These are phyloP conservation scores for Notarius lentiginosus DNA, from an alignment of 2,113 vertebrate species.

Conservation along the genomic window DNA sequence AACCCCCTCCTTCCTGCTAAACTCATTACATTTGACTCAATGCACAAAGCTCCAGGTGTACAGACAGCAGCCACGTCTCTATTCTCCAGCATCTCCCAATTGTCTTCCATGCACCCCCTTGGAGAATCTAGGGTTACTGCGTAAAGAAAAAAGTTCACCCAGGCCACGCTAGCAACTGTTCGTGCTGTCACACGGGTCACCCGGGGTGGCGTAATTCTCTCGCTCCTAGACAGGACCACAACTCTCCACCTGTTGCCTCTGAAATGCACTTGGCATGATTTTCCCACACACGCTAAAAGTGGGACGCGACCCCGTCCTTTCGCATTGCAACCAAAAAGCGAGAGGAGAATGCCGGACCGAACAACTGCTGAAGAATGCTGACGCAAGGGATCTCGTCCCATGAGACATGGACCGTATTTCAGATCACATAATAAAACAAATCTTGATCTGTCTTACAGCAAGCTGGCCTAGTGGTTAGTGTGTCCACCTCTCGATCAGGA, in stretches of 20 bases:
- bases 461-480: too few species aligned
- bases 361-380: constrained; percentile 38
- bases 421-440: not conserved
- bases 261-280: constrained; percentile 42
- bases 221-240: constrained; percentile 27
- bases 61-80: constrained; percentile 49
- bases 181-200: constrained; percentile 43
- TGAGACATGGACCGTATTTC: not conserved
- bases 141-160: constrained; percentile 40
- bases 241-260: constrained; percentile 52
- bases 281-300: constrained; percentile 35
- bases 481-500: too few species aligned
- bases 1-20: constrained; percentile 41
- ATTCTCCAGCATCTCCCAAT: constrained; percentile 51
- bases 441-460: not conserved
- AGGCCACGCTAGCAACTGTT: constrained; percentile 52
- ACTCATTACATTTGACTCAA: constrained; percentile 48
- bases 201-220: constrained; percentile 38
- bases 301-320: constrained; percentile 42
- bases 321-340: constrained; percentile 24
- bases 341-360: constrained; percentile 22
- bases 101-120: not conserved
- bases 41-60: constrained; percentile 55
- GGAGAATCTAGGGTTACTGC: constrained; percentile 34
- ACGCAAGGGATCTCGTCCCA: not conserved